Base-by-base conservation (phyloP, 2,888 invertebrate species). In the Neria commutata region DNA sequence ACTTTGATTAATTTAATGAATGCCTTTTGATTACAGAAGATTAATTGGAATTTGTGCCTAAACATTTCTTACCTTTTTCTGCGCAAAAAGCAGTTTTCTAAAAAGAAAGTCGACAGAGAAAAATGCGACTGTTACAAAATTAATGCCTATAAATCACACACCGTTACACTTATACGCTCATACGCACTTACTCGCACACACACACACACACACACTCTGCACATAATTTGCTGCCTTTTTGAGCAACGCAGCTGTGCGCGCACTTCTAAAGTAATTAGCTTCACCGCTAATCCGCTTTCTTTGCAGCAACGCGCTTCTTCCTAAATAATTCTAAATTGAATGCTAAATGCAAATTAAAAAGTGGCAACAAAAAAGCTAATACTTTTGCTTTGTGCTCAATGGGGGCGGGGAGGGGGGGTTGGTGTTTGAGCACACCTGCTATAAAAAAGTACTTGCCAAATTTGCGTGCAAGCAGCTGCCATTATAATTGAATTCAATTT, bases 331-430 rank as follows among this genome's bases (percentile, higher is more conserved):
- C 21, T 19, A 17, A 42, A 42, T 42, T 42, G 5, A 21, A 42
- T 42, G 21, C 17, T 42, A 42, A 42, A 42, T 42, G 42, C 14
- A 19, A 42, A 59, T 59, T 55, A 55, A 23, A 59, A 51, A 48
- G 49, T 46, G 34, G 45, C 42, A 50, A 50, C 58, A 49, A 24
- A 10, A n/a, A 21, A 25, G n/a, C n/a, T n/a, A n/a, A n/a, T n/a
- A n/a, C n/a, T n/a, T n/a, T n/a, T n/a, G n/a, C n/a, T n/a, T n/a
- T n/a, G n/a, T n/a, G n/a, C n/a, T n/a, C n/a, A n/a, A n/a, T n/a
- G n/a, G n/a, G n/a, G n/a, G n/a, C n/a, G n/a, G n/a, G 33, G 29
- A 21, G 10, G 24, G 33, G 14, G 17, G 25, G 19, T n/a, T n/a
- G n/a, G 21, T 4, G 21, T 4, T 14, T 14, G 19, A 3, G 21